Evolutionary conservation across 2,888 invertebrate species (phyloP).

Genomic region (Colletes collaris): DNA sequence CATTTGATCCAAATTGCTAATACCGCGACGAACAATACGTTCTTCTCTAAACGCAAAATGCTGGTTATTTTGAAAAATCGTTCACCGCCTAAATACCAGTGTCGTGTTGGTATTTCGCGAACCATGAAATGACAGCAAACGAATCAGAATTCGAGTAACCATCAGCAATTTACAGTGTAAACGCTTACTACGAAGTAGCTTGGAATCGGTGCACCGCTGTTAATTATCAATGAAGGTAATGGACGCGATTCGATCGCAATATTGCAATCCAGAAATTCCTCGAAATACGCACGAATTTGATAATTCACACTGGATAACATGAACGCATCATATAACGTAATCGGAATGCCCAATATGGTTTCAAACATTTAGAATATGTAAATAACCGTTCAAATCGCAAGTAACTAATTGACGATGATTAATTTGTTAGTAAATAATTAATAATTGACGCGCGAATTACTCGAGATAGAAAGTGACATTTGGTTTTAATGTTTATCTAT

Average conservation of each 20-base stretch:
- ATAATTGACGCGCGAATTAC: no score
- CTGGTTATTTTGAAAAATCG: no score
- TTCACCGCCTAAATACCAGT: no score
- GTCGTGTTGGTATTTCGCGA: background rate
- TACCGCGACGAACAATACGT: no score
- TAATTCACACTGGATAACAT: slow-evolving; percentile 39
- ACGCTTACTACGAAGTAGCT: slow-evolving; percentile 9
- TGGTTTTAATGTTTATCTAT: no score
- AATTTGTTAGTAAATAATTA: background rate
- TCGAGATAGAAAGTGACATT: no score
- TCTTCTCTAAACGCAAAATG: no score
- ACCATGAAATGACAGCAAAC: slow-evolving; percentile 9
- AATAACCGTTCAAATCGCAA: slow-evolving; percentile 3
- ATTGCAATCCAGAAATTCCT: slow-evolving; percentile 25
- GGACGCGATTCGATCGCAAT: slow-evolving; percentile 44
- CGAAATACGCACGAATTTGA: slow-evolving; percentile 35
- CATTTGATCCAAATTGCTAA: no score
- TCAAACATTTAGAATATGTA: slow-evolving; percentile 39
- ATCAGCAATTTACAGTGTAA: background rate
- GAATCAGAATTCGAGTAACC: background rate
- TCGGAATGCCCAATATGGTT: slow-evolving; percentile 6
- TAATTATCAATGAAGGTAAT: slow-evolving; percentile 51
- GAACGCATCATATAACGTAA: background rate
- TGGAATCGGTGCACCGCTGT: slow-evolving; percentile 27
- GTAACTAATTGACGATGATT: slow-evolving; percentile 27